Percentiles rank a stretch among this genome's conserved stretches.
These are phyloP conservation scores for Polyommatus icarus DNA, from an alignment of 2,888 invertebrate genomes.

Conservation along the genomic window DNA sequence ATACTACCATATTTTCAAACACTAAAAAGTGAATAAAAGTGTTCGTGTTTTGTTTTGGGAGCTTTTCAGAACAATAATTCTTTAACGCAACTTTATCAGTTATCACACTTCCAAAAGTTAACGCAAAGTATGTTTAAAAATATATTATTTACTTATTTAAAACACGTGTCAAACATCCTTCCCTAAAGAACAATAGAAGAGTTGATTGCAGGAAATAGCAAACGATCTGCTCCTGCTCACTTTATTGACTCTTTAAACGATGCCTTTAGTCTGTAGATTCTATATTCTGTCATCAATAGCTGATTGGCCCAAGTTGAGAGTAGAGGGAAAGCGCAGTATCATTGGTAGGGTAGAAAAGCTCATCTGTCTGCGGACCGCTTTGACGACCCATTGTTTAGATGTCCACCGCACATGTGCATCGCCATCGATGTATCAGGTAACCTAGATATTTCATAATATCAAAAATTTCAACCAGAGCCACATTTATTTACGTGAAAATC, in stretches of 20 bases:
- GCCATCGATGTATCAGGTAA: not conserved
- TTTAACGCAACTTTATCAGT: not conserved
- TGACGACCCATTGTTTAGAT: constrained; percentile 5
- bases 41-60: not conserved
- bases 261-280: too few relatives aligned
- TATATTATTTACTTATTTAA: too few relatives aligned
- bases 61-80: not conserved
- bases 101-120: too few relatives aligned
- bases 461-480: not conserved
- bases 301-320: too few relatives aligned
- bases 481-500: not conserved
- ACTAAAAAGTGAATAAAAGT: not conserved
- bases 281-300: too few relatives aligned
- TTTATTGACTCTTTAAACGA: too few relatives aligned
- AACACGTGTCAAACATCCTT: too few relatives aligned
- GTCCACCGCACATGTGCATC: not conserved
- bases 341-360: not conserved
- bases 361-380: not conserved
- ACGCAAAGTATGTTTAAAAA: too few relatives aligned
- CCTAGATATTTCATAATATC: not conserved
- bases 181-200: too few relatives aligned
- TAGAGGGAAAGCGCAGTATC: too few relatives aligned
- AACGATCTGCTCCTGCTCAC: too few relatives aligned
- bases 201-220: too few relatives aligned
- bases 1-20: not conserved